Conservation (phyloP, 2,113 vertebrate genomes). For the Thunnus thynnus region DNA sequence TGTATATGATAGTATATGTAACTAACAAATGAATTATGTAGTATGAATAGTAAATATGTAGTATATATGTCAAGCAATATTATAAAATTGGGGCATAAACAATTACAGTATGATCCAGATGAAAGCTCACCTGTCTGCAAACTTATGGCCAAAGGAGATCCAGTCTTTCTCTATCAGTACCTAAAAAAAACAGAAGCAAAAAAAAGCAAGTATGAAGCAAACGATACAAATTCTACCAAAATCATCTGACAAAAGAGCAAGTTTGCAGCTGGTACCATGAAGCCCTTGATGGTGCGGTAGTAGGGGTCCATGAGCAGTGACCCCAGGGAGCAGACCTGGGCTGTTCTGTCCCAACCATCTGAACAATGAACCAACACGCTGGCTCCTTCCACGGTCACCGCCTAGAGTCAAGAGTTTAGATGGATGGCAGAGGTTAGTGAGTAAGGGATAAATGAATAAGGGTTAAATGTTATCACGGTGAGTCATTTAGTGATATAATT, state of each 20-base stretch:
- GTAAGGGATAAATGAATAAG: too few relatives aligned
- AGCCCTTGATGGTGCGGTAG: slow-evolving; percentile 97
- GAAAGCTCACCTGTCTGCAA: slow-evolving; percentile 93
- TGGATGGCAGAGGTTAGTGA: neutral
- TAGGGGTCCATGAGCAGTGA: slow-evolving; percentile 94
- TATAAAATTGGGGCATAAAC: too few relatives aligned
- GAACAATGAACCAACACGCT: slow-evolving; percentile 98
- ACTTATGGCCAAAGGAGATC: slow-evolving; percentile 99
- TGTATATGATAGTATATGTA: too few relatives aligned
- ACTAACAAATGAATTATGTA: too few relatives aligned
- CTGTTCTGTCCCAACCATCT: slow-evolving; percentile 98
- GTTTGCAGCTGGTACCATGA: slow-evolving; percentile 87
- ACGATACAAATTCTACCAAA: neutral
- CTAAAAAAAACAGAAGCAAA: slow-evolving; percentile 78
- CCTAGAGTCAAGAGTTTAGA: slow-evolving; percentile 78
- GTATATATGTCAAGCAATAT: too few relatives aligned
- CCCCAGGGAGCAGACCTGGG: slow-evolving; percentile 96
- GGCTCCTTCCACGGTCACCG: slow-evolving; percentile 91
- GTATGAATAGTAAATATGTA: neutral
- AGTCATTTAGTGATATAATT: too few relatives aligned
- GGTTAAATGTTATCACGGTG: too few relatives aligned
- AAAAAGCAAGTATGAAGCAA: neutral
- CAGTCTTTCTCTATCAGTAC: slow-evolving; percentile 99
- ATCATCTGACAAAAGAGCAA: too few relatives aligned
- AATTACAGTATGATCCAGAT: neutral